Conservation (phyloP, 2,888 invertebrate species). For the Drosophila melanosoma region DNA sequence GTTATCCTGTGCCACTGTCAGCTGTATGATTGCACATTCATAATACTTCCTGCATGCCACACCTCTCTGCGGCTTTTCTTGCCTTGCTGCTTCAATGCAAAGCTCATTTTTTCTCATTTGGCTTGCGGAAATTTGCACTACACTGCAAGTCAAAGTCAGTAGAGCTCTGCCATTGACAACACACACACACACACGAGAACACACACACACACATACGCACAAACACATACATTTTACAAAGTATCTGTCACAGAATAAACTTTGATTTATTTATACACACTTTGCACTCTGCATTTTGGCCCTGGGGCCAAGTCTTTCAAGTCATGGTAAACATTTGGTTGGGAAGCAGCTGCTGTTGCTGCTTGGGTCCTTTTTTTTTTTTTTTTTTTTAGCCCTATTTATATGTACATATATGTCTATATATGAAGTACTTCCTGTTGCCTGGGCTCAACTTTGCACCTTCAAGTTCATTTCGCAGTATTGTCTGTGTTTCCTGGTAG, state of each 20-base stretch:
- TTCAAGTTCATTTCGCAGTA: constrained; percentile 51
- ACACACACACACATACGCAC: background rate
- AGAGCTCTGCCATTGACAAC: constrained; percentile 47
- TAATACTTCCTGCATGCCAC: constrained; percentile 53
- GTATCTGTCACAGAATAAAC: constrained; percentile 75
- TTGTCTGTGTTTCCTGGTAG: constrained; percentile 19
- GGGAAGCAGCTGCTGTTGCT: constrained; percentile 29
- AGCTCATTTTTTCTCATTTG: constrained; percentile 65
- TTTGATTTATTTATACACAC: constrained; percentile 77
- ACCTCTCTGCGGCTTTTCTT: constrained; percentile 1
- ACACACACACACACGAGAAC: constrained; percentile 16
- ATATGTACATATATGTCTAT: background rate
- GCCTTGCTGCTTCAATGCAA: constrained; percentile 36
- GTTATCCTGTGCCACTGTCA: constrained; percentile 43
- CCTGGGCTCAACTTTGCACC: constrained; percentile 48
- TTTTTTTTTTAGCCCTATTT: background rate
- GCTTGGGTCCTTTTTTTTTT: no score
- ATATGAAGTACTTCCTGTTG: constrained; percentile 22
- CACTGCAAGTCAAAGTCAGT: constrained; percentile 67
- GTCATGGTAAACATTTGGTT: constrained; percentile 56
- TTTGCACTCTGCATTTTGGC: constrained; percentile 54
- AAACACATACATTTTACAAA: constrained; percentile 24
- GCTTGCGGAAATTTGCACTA: constrained; percentile 74
- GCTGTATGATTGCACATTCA: constrained; percentile 74
- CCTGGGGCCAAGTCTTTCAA: constrained; percentile 59